Conservation (phyloP, 2,888 invertebrate species). For the Trichopria drosophilae region DNA sequence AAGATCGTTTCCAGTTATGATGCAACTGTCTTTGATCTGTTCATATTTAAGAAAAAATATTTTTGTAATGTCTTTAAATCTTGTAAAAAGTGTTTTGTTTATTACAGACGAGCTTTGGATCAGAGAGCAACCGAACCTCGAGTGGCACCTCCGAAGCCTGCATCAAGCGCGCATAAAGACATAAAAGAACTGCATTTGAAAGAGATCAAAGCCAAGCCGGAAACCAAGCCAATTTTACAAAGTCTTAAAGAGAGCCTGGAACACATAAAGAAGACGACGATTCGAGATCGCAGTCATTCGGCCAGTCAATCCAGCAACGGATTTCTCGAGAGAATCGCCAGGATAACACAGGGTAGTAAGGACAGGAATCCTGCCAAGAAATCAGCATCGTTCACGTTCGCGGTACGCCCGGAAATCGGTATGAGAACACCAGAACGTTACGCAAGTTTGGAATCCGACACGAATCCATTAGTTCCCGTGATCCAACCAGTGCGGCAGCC, state of each 20-base stretch:
- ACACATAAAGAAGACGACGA: constrained; percentile 49
- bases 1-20: too few species aligned
- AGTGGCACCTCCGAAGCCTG: constrained; percentile 52
- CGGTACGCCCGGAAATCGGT: constrained; percentile 52
- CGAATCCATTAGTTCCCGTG: background rate
- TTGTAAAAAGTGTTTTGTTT: constrained; percentile 10
- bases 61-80: constrained; percentile 3
- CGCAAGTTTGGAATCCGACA: constrained; percentile 52
- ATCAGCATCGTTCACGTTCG: constrained; percentile 58
- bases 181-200: constrained; percentile 54
- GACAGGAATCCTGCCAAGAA: constrained; percentile 55
- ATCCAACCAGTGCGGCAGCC: constrained; percentile 36
- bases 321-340: constrained; percentile 52
- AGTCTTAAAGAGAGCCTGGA: constrained; percentile 53
- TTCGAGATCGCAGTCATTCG: constrained; percentile 43
- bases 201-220: constrained; percentile 53
- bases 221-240: constrained; percentile 53
- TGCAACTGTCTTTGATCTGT: background rate
- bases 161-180: constrained; percentile 42
- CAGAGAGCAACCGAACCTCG: constrained; percentile 55
- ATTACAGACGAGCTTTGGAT: constrained; percentile 52
- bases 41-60: too few species aligned
- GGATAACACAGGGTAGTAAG: constrained; percentile 50
- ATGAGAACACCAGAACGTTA: constrained; percentile 50
- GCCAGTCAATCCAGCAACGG: constrained; percentile 36